phyloP scores from a whole-genome alignment of 2,113 vertebrate species.

The Charina bottae region DNA sequence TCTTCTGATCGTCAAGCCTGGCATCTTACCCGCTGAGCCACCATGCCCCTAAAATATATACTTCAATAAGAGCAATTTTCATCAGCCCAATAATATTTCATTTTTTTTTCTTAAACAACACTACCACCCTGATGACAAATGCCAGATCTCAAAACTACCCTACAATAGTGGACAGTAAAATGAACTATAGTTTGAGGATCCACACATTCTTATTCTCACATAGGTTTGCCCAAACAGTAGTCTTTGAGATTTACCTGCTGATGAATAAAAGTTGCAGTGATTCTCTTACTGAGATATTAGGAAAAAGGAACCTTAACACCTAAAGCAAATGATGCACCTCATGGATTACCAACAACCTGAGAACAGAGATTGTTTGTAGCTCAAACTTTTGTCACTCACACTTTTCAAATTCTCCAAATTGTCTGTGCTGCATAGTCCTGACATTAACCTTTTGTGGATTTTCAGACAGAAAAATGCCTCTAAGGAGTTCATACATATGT shows the following conservation, averaged over 20 bases:
- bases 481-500: constrained; percentile 28
- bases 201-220: background rate
- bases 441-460: constrained; percentile 22
- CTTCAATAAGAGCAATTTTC: no score
- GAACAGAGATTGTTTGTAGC: background rate
- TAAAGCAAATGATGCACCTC: background rate
- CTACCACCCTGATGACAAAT: no score
- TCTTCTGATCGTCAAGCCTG: no score
- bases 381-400: background rate
- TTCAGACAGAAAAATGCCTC: constrained; percentile 11
- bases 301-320: background rate
- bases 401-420: background rate
- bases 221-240: background rate
- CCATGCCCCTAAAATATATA: no score
- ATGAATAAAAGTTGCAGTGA: background rate
- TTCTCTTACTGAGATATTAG: background rate
- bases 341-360: background rate
- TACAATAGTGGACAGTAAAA: background rate
- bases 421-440: background rate
- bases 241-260: background rate
- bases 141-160: no score
- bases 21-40: no score
- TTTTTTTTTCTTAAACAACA: no score
- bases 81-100: no score
- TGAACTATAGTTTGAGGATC: background rate